Conservation (phyloP, 1,140 invertebrate species). For the Luehdorfia chinensis region DNA sequence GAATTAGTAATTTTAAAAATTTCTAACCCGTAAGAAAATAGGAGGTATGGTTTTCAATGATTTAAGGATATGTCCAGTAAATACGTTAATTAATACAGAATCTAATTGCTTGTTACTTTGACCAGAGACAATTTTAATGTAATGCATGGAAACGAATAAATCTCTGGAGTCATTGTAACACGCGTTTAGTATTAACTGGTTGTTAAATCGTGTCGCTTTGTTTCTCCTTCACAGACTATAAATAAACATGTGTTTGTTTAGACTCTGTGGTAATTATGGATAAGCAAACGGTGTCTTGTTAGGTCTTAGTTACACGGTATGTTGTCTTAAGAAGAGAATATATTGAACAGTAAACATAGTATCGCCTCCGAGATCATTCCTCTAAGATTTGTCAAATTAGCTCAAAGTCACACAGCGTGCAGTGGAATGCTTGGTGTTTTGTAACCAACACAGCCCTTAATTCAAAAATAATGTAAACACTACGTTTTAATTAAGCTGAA, state of each 20-base stretch:
- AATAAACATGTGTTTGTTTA: conserved; percentile 31
- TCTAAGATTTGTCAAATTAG: no score
- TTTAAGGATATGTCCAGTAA: no score
- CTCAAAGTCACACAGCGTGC: no score
- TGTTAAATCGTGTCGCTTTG: conserved; percentile 16
- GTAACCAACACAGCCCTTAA: no score
- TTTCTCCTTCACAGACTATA: conserved; percentile 13
- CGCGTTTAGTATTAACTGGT: conserved; percentile 13
- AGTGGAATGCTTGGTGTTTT: no score
- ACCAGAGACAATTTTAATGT: neutral
- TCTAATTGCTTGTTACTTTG: neutral
- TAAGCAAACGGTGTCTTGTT: conserved; percentile 27
- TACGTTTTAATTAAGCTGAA: no score
- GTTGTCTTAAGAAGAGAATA: neutral
- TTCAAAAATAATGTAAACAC: no score
- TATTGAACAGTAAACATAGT: no score
- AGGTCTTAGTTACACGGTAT: conserved; percentile 6
- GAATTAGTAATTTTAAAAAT: no score
- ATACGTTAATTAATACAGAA: conserved; percentile 2
- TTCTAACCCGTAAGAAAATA: no score
- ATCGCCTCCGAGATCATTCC: no score
- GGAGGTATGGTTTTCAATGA: no score
- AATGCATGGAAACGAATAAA: conserved; percentile 10
- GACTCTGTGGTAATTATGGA: conserved; percentile 37
- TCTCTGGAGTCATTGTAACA: conserved; percentile 10